Conservation (phyloP, 2,888 invertebrate genomes). For the Hypomecis punctinalis region DNA sequence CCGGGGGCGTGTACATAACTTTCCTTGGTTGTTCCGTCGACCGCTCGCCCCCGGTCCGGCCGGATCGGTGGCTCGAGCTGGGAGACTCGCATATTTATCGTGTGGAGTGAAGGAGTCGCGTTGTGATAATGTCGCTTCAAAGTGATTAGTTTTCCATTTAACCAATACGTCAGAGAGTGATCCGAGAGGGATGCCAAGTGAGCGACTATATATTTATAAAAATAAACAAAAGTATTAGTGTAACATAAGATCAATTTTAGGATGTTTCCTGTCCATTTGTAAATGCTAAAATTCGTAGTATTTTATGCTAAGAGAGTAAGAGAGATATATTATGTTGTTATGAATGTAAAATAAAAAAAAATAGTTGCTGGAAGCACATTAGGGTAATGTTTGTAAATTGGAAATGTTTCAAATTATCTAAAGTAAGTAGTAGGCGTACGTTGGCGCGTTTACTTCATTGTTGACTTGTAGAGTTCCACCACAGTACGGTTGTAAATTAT, state of each 20-base stretch:
- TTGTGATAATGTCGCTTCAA: constrained; percentile 38
- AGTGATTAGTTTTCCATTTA: constrained; percentile 25
- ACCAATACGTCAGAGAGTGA: constrained; percentile 21
- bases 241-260: constrained; percentile 47
- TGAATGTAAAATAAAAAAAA: constrained; percentile 39
- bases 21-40: constrained; percentile 60
- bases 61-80: too few relatives aligned
- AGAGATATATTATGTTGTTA: constrained; percentile 48
- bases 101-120: constrained; percentile 31
- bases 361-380: constrained; percentile 43
- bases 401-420: constrained; percentile 51
- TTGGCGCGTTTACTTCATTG: constrained; percentile 39
- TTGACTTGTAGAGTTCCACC: constrained; percentile 34
- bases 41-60: constrained; percentile 17
- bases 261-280: constrained; percentile 50
- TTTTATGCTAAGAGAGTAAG: constrained; percentile 46
- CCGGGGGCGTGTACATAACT: constrained; percentile 70
- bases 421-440: constrained; percentile 39
- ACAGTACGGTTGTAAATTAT: constrained; percentile 28
- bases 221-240: constrained; percentile 45
- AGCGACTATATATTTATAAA: constrained; percentile 41
- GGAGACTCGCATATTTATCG: constrained; percentile 30
- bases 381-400: constrained; percentile 51
- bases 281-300: constrained; percentile 48
- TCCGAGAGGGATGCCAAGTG: constrained; percentile 39